phyloP scores from a whole-genome alignment of 2,113 vertebrate species.

The Pan paniscus region DNA sequence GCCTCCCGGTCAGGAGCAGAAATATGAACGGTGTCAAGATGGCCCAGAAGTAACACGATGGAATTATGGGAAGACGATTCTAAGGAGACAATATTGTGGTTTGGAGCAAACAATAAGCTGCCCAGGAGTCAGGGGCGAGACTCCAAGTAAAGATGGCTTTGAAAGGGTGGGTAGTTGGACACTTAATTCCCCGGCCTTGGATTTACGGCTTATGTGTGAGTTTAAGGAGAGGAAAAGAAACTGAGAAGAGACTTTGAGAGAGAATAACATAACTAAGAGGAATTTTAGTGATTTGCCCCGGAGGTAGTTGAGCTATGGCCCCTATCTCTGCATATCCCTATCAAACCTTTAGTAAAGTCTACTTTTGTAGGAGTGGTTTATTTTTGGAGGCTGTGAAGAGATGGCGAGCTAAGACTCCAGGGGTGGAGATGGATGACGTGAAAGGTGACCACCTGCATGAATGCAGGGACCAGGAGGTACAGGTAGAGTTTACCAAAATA shows the following conservation, averaged over 20 bases:
- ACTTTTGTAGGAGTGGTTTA: neutral
- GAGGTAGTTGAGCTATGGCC: neutral
- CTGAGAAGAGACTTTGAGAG: neutral
- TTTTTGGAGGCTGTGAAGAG: neutral
- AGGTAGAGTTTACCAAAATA: neutral
- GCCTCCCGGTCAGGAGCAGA: accelerated
- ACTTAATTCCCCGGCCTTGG: neutral
- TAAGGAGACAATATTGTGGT: neutral
- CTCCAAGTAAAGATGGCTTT: neutral
- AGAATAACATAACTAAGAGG: neutral
- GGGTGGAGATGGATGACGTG: neutral
- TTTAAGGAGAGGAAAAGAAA: neutral
- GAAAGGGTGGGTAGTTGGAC: neutral
- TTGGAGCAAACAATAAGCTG: neutral
- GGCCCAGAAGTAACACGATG: neutral
- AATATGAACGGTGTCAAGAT: accelerated
- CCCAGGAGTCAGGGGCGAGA: too few species aligned
- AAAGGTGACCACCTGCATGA: accelerated
- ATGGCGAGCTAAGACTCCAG: neutral
- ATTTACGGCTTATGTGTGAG: neutral
- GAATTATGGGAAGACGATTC: neutral
- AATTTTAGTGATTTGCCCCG: neutral
- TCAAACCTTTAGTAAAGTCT: neutral
- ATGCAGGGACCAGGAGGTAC: neutral
- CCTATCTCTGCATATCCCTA: neutral